phyloP scores from a whole-genome alignment of 2,113 vertebrate genomes.

The Paracanthobrama guichenoti region DNA sequence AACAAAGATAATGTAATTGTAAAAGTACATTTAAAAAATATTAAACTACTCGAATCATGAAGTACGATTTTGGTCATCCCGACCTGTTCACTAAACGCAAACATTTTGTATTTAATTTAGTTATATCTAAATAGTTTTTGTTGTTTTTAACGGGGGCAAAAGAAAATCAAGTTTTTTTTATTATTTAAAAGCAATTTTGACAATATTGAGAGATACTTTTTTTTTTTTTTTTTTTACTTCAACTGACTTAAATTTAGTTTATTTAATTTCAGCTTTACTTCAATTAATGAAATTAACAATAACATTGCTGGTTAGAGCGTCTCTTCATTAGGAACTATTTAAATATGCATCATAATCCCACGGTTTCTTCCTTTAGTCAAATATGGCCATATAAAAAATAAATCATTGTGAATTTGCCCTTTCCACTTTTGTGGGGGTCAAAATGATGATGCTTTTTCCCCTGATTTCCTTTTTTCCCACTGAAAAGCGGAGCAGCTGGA shows the following conservation, averaged over 20 bases:
- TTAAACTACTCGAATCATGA: no score
- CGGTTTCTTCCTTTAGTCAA: not conserved
- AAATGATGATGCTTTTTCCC: constrained; percentile 4
- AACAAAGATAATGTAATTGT: no score
- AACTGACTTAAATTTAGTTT: not conserved
- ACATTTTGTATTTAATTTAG: no score
- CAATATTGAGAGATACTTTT: no score
- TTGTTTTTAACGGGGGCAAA: no score
- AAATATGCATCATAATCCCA: not conserved
- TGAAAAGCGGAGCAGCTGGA: constrained; percentile 80
- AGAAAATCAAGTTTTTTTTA: no score
- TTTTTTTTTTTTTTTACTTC: no score
- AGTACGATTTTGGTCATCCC: no score
- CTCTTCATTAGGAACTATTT: not conserved
- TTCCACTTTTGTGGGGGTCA: not conserved
- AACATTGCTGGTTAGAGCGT: not conserved
- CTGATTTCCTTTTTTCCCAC: constrained; percentile 54
- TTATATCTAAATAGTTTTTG: no score
- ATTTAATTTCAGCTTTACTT: not conserved
- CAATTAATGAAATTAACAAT: not conserved
- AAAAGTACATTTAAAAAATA: no score
- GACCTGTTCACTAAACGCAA: no score
- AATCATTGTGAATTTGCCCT: not conserved
- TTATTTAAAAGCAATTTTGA: no score
- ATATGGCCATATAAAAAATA: not conserved